A percentile compares a stretch with the other conserved stretches of the same genome.
Evolutionary conservation across 2,888 invertebrate genomes (phyloP).

Genomic region (Idaea dimidiata): DNA sequence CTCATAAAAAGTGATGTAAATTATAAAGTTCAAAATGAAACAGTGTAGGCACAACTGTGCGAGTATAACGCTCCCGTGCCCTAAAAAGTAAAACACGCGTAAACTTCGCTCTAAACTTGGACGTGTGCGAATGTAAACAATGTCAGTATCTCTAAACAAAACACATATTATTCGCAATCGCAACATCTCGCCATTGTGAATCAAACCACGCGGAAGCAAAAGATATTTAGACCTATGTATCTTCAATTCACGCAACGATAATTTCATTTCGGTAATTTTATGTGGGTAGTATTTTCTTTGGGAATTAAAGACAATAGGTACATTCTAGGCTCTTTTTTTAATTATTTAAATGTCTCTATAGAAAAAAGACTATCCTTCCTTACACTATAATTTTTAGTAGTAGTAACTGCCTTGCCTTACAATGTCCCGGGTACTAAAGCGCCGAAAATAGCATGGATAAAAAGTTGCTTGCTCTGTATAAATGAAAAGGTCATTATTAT

Average conservation of each 20-base stretch:
- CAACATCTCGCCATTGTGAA: constrained; percentile 29
- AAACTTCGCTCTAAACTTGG: constrained; percentile 28
- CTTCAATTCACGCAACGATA: neutral
- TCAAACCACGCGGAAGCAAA: constrained; percentile 3
- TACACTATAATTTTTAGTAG: too few species aligned
- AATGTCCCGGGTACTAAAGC: too few species aligned
- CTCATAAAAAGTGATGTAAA: neutral
- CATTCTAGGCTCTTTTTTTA: too few species aligned
- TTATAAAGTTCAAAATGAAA: neutral
- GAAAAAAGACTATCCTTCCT: too few species aligned
- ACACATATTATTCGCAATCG: constrained; percentile 33
- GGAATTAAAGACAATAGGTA: too few species aligned
- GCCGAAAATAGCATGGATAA: too few species aligned
- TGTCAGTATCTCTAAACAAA: constrained; percentile 57
- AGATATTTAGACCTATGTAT: neutral
- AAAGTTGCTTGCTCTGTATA: too few species aligned
- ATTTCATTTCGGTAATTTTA: neutral
- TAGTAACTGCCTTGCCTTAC: too few species aligned
- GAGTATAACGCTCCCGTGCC: neutral
- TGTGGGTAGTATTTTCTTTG: too few species aligned
- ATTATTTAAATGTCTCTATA: too few species aligned
- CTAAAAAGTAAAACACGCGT: constrained; percentile 9
- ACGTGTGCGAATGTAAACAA: constrained; percentile 66
- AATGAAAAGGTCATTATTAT: too few species aligned
- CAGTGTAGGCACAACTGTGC: neutral